Base-by-base conservation (phyloP, 2,113 vertebrate genomes). In the Antennarius striatus region DNA sequence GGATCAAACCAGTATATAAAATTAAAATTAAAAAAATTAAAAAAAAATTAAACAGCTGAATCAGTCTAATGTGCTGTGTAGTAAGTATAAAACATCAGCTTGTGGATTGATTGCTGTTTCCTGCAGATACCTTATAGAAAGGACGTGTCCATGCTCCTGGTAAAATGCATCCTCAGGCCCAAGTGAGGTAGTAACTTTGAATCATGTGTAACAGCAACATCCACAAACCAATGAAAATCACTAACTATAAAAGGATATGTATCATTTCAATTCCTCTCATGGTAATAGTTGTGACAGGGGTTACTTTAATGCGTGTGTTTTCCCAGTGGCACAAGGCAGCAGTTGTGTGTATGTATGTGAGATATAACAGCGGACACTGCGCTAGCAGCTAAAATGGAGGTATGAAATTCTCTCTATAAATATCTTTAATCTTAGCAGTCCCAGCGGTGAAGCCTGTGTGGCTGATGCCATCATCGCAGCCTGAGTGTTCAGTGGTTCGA, bases 191-290 rank as follows among this genome's bases (percentile, higher is more conserved):
- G 55, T 39, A 56, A 48, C 57, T 22, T 73, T 10, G 58, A 53
- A 69, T 62, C 11, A 30, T 50, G 62, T 58, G 59, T 52, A 58
- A 49, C 3, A 14, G 57, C 49, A 30, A 70, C 46, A 49, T 48
- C 70, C 45, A 42, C 28, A 71, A 61, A 60, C 58, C 54, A 52
- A 63, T 50, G 46, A 77, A 68, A 79, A 30, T 30, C 14, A 11
- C 10, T 75, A 53, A 10, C n/a, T 7, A 36, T 36, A 36, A 36
- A 5, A 36, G 0, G 15, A 73, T 40, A 28, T 50, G 16, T 52
- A 49, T 42, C 63, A 57, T 80, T 69, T 49, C 43, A 74, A 77
- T 81, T 85, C 61, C 51, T 56, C 70, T 80, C 69, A 64, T 63
- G 63, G 30, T 17, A 56, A 72, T n/a, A 59, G 67, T 66, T 75